Evolutionary conservation across 1,140 invertebrate genomes (phyloP), one percentile per base, ranked within the genome.

Genomic region (Drosophila kikkawai): DNA sequence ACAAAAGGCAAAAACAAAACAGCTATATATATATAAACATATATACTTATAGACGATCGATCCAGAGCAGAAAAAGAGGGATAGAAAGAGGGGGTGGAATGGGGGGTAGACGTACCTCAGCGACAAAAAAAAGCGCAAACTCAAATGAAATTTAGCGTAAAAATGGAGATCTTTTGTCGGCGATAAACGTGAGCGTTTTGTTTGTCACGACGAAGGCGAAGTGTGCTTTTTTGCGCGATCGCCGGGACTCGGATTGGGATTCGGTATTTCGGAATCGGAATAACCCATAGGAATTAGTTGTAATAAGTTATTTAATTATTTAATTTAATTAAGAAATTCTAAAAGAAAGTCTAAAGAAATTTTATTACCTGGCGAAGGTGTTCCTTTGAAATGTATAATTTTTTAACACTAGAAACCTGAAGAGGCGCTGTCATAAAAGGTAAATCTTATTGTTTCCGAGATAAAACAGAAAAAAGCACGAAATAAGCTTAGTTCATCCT

Each of bases 71-170:
- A 74, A 79, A 68, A 57, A 59, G 68, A 48, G 12, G 44, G n/a
- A 5, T 67, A 41, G 0, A 7, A 47, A 36, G 50, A 56, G 55
- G 73, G 67, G 57, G 37, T 37, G 15, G 22, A 29, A 29, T 26
- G 56, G 51, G 56, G 47, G 56, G 45, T 15, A 64, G 58, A 48
- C 39, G 26, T 29, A 29, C 26, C 26, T 44, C 34, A 77, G 44
- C 59, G 61, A 75, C 65, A 75, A 57, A 76, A 53, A 53, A 77
- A 73, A 82, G 63, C 57, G 56, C 59, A 77, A 66, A 79, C 79
- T 85, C 78, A 90, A 88, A 88, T 90, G 81, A 88, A 88, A 88
- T 90, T 88, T 88, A 80, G 84, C 84, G 84, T 90, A 88, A 88
- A 87, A 88, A 88, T 83, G 76, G 69, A 88, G 84, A 88, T 88